Conservation (phyloP, 2,797 vertebrate species). For the Silurus aristotelis region DNA sequence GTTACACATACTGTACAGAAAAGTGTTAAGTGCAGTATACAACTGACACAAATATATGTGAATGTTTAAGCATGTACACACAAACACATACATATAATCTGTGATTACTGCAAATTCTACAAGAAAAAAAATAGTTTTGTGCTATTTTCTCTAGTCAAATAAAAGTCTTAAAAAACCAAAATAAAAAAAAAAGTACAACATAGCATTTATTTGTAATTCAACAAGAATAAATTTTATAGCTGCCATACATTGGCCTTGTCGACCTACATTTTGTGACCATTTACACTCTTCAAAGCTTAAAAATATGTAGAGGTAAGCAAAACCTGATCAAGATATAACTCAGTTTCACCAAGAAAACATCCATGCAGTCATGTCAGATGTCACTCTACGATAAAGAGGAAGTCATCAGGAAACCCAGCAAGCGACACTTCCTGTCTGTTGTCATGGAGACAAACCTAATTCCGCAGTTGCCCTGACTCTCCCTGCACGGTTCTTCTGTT, state of each 20-base stretch:
- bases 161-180: neutral
- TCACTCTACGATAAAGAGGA: constrained; percentile 80
- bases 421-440: constrained; percentile 82
- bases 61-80: neutral
- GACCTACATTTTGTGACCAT: neutral
- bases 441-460: constrained; percentile 69
- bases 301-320: constrained; percentile 4
- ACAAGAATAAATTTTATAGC: neutral
- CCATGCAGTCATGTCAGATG: constrained; percentile 69
- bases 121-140: neutral
- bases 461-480: constrained; percentile 63
- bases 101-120: neutral
- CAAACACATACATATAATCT: neutral
- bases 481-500: constrained; percentile 47
- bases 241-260: neutral
- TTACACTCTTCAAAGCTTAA: neutral
- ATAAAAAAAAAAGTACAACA: neutral
- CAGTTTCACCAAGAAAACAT: constrained; percentile 29
- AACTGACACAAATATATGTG: neutral
- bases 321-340: constrained; percentile 11
- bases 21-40: neutral
- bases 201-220: neutral
- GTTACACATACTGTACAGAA: neutral
- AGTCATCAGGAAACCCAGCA: constrained; percentile 81
- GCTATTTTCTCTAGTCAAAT: neutral